Evolutionary conservation across 2,113 vertebrate genomes (phyloP).

Genomic region (Sclerurus mexicanus): DNA sequence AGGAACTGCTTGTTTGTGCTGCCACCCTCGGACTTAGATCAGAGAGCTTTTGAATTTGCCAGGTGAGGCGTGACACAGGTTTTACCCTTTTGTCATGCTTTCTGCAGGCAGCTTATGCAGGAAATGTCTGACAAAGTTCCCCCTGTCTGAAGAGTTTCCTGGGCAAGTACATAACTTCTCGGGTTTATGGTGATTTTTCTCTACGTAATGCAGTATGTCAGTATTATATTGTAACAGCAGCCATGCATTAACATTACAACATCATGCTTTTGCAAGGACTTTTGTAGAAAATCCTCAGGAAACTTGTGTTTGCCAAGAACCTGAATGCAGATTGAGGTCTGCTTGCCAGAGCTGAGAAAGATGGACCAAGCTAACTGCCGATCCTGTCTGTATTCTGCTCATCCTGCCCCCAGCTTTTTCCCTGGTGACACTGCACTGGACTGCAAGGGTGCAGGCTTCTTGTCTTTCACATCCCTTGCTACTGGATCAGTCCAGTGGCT

Average conservation of each 20-base stretch:
- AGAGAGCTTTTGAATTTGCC: not conserved
- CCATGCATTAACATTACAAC: not conserved
- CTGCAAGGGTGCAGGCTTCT: not conserved
- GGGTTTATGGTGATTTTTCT: not conserved
- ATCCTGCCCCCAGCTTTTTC: not conserved
- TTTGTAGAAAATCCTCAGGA: not conserved
- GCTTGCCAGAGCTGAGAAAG: not conserved
- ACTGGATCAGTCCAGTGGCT: not conserved
- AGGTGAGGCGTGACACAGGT: not conserved
- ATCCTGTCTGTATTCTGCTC: not conserved
- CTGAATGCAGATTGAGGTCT: not conserved
- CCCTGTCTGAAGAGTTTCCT: constrained; percentile 2
- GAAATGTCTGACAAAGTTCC: not conserved
- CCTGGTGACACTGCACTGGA: not conserved
- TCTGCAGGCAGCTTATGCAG: not conserved
- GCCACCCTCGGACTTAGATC: not conserved
- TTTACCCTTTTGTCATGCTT: not conserved
- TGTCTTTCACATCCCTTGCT: not conserved
- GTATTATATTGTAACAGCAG: not conserved
- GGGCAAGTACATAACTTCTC: not conserved
- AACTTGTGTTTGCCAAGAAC: not conserved
- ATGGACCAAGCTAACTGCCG: not conserved
- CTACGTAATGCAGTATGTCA: not conserved
- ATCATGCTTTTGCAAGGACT: not conserved
- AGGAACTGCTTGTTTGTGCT: not conserved